phyloP scores from a whole-genome alignment of 1,140 invertebrate species.

The Diachasmimorpha longicaudata region DNA sequence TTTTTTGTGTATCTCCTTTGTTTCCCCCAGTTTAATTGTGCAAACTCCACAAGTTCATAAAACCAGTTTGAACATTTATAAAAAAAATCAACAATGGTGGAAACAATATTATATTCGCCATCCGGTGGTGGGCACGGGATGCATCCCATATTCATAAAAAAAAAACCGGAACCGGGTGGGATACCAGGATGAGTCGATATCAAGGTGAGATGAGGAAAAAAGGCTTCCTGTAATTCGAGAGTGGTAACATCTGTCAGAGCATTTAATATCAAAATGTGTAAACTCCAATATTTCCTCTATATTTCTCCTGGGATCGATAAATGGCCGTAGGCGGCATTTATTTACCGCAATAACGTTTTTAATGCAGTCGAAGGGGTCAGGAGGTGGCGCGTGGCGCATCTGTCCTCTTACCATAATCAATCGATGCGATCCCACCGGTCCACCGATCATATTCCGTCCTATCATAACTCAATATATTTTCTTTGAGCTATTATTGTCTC shows the following conservation, averaged over 20 bases:
- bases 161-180: slow-evolving; percentile 4
- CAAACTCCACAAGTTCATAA: no score
- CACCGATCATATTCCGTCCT: neutral
- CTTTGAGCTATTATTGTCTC: neutral
- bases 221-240: slow-evolving; percentile 17
- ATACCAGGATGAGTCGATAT: neutral
- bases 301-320: neutral
- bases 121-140: neutral
- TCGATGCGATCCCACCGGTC: neutral
- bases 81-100: neutral
- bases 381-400: neutral
- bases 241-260: neutral
- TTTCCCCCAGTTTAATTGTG: no score
- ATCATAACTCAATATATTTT: neutral
- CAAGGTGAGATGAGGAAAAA: slow-evolving; percentile 9
- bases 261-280: neutral
- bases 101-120: neutral
- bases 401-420: neutral
- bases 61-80: no score
- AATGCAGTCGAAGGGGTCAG: neutral
- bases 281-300: no score
- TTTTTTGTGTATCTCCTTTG: no score
- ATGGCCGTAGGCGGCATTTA: neutral
- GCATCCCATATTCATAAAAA: neutral
- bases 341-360: neutral